A percentile compares a stretch with the other conserved stretches of the same genome.
Evolutionary conservation across 2,797 vertebrate genomes (phyloP).

Genomic region (Gallinago nigripennis): DNA sequence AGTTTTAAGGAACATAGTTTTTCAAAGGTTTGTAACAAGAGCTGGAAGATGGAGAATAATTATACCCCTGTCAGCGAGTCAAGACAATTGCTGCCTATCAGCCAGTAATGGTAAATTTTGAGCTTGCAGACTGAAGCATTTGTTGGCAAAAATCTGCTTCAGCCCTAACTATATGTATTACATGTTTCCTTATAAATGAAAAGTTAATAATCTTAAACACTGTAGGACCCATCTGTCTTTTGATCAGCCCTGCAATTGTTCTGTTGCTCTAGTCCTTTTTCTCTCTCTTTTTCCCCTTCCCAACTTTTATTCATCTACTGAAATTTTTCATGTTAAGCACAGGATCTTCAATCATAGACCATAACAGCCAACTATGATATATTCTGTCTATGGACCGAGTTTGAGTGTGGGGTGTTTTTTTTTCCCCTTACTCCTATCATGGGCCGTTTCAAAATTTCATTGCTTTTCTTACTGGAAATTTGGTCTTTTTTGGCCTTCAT

Average conservation of each 20-base stretch:
- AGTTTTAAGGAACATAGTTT: not conserved
- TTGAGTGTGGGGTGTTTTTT: not conserved
- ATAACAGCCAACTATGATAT: not conserved
- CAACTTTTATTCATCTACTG: not conserved
- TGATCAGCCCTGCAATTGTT: not conserved
- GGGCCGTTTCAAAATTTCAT: not conserved
- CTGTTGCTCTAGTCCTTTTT: not conserved
- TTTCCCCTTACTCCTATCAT: not conserved
- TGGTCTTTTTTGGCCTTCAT: not conserved
- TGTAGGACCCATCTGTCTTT: not conserved
- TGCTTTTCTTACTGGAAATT: not conserved
- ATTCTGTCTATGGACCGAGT: not conserved
- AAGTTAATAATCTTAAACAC: not conserved
- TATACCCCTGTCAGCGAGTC: not conserved
- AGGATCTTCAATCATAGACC: not conserved
- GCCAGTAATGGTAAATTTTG: not conserved
- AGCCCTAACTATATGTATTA: not conserved
- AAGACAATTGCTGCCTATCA: not conserved
- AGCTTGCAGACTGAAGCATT: not conserved
- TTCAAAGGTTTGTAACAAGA: not conserved
- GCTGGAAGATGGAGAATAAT: not conserved
- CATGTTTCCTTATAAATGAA: not conserved
- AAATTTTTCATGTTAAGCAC: not conserved
- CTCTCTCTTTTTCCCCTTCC: not conserved
- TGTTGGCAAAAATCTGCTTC: not conserved